phyloP scores from a whole-genome alignment of 2,113 vertebrate species.

The Paraplagusia blochii region DNA sequence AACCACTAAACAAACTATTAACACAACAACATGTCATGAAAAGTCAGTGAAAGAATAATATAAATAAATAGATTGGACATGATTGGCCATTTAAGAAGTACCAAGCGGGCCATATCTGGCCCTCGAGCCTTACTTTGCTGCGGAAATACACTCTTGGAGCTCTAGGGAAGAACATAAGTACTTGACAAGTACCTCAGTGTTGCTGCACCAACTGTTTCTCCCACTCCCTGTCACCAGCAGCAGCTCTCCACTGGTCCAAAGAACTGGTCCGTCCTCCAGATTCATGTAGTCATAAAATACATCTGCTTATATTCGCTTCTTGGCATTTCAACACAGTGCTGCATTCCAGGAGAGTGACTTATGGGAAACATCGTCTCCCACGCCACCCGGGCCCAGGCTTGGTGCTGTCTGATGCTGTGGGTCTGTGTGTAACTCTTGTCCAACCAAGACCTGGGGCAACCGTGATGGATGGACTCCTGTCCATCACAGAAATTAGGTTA shows the following conservation, averaged over 20 bases:
- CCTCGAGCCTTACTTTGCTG: too few species aligned
- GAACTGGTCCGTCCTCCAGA: conserved; percentile 60
- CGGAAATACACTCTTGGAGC: too few species aligned
- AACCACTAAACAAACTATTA: too few species aligned
- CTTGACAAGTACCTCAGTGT: too few species aligned
- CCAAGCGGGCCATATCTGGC: too few species aligned
- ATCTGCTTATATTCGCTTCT: conserved; percentile 69
- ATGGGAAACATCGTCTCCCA: conserved; percentile 74
- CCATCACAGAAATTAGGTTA: background rate
- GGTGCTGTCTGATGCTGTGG: background rate
- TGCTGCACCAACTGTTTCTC: background rate
- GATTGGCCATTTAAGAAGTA: too few species aligned
- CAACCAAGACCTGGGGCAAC: conserved; percentile 13
- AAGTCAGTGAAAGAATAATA: too few species aligned
- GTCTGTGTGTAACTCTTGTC: conserved; percentile 30
- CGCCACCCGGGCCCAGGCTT: conserved; percentile 30
- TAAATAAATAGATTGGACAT: too few species aligned
- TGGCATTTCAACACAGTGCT: conserved; percentile 68
- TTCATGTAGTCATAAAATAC: conserved; percentile 69
- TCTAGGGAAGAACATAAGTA: background rate
- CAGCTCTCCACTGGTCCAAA: conserved; percentile 14
- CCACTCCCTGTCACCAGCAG: background rate
- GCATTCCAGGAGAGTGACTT: conserved; percentile 79
- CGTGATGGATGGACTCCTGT: background rate
- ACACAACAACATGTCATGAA: too few species aligned